These are phyloP conservation scores for Philereme transversata DNA, from an alignment of 2,888 invertebrate genomes.

Conservation along the genomic window DNA sequence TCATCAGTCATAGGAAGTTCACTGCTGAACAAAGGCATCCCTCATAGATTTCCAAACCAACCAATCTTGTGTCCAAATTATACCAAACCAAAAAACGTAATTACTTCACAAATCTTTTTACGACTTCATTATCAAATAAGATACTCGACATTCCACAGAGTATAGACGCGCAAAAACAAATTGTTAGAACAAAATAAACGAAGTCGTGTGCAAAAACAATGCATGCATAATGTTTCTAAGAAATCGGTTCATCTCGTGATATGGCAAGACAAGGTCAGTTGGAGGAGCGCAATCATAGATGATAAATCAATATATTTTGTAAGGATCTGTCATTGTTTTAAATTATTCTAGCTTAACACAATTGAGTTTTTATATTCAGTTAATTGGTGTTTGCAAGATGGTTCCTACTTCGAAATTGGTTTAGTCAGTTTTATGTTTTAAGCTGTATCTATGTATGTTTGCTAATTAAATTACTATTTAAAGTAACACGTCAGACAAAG, in stretches of 20 bases:
- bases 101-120: neutral
- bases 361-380: too few species aligned
- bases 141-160: constrained; percentile 6
- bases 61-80: too few species aligned
- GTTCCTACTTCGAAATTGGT: too few species aligned
- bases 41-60: too few species aligned
- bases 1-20: too few species aligned
- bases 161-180: constrained; percentile 8
- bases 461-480: too few species aligned
- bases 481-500: too few species aligned
- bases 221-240: constrained; percentile 21
- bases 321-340: constrained; percentile 8
- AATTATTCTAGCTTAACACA: neutral
- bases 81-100: too few species aligned
- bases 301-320: constrained; percentile 12
- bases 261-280: constrained; percentile 30
- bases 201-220: constrained; percentile 20
- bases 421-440: too few species aligned
- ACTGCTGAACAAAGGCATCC: too few species aligned
- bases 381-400: too few species aligned
- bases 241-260: constrained; percentile 25
- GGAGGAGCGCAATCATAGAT: constrained; percentile 20
- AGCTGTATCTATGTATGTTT: too few species aligned
- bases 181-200: constrained; percentile 5
- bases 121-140: neutral